Percentiles rank a stretch among this genome's conserved stretches.
phyloP scores from a whole-genome alignment of 92 coral and sea anemone species.

The Phenganax stokvisi region DNA sequence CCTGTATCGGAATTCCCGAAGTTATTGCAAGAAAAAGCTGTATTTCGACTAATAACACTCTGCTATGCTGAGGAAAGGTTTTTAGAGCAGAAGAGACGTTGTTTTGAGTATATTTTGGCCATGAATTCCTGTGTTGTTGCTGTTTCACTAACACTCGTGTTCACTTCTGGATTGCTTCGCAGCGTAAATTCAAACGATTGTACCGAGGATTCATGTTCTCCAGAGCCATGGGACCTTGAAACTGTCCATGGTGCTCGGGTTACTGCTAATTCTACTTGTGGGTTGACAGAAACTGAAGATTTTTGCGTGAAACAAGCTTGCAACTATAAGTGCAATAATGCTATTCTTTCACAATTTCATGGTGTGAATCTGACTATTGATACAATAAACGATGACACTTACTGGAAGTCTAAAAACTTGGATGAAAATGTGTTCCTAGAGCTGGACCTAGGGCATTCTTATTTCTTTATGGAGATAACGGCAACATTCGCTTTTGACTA shows the following conservation, averaged over 20 bases:
- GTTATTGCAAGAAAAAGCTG: background rate
- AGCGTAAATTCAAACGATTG: slow-evolving; percentile 10
- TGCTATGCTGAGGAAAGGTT: background rate
- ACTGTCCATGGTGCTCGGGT: slow-evolving; percentile 23
- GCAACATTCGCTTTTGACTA: slow-evolving; percentile 65
- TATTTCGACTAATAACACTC: background rate
- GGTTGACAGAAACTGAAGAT: slow-evolving; percentile 40
- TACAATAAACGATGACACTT: slow-evolving; percentile 36
- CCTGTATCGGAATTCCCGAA: slow-evolving; percentile 33
- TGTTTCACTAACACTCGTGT: background rate
- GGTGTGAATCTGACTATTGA: slow-evolving; percentile 62
- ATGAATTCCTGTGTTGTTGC: background rate
- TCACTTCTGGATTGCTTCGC: slow-evolving; percentile 3
- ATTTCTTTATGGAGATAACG: slow-evolving; percentile 58
- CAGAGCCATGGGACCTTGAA: slow-evolving; percentile 10
- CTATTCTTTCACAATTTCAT: slow-evolving; percentile 34
- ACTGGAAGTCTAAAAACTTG: slow-evolving; percentile 82
- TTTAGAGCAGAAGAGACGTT: background rate
- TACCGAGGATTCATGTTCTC: slow-evolving; percentile 7
- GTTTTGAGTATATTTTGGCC: background rate
- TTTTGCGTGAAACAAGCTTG: slow-evolving; percentile 55
- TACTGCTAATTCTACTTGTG: slow-evolving; percentile 92
- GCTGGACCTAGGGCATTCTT: slow-evolving; percentile 58
- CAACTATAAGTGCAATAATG: slow-evolving; percentile 57
- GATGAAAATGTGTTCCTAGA: slow-evolving; percentile 69